phyloP scores from a whole-genome alignment of 1,140 invertebrate genomes.

The Brachionus rotundiformis region DNA sequence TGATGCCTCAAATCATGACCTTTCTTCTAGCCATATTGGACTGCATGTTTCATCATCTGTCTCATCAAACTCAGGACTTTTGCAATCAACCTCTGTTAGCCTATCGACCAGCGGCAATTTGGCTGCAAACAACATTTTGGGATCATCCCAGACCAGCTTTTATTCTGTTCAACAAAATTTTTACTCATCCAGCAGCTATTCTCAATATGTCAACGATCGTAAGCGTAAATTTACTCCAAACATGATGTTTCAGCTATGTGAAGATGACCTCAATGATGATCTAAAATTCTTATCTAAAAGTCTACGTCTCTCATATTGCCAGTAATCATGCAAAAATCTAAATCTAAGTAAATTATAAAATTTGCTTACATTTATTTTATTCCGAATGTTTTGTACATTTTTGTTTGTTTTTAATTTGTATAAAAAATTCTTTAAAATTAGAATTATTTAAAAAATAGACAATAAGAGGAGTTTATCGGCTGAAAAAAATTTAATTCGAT shows the following conservation, averaged over 20 bases:
- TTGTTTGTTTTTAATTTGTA: neutral
- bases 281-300: constrained; percentile 11
- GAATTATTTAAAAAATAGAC: neutral
- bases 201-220: constrained; percentile 9
- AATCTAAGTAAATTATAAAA: neutral
- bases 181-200: neutral
- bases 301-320: neutral
- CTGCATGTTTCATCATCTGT: constrained; percentile 4
- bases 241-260: neutral
- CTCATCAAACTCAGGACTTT: neutral
- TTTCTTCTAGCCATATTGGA: neutral
- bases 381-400: neutral
- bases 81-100: neutral
- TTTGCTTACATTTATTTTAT: neutral
- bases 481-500: neutral
- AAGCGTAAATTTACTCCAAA: constrained; percentile 1
- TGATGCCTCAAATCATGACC: neutral
- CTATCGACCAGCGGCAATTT: neutral
- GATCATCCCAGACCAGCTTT: neutral
- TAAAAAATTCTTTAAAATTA: neutral
- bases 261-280: constrained; percentile 34
- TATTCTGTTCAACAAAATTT: neutral
- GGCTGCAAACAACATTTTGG: neutral
- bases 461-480: neutral
- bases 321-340: constrained; percentile 5